phyloP scores from a whole-genome alignment of 2,113 vertebrate species.

The Neofelis nebulosa region DNA sequence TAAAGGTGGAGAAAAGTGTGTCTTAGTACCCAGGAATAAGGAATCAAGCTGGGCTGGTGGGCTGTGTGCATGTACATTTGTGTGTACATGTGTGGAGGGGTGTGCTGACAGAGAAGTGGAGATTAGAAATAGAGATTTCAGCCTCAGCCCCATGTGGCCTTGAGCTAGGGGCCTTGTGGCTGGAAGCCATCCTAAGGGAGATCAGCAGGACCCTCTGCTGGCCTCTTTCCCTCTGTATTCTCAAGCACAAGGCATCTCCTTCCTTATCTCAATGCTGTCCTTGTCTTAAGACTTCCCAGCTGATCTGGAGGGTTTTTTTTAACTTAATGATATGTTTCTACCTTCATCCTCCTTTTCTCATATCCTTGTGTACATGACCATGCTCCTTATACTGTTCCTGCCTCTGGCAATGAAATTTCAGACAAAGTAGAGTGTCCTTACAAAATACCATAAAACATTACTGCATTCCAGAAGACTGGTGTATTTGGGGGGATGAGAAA shows the following conservation, averaged over 20 bases:
- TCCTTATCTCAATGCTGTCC: conserved; percentile 24
- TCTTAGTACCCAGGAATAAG: neutral
- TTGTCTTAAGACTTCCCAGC: conserved; percentile 19
- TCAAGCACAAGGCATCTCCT: neutral
- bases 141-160: neutral
- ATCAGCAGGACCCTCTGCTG: neutral
- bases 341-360: neutral
- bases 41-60: neutral
- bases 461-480: conserved; percentile 53
- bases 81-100: neutral
- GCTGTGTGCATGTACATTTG: neutral
- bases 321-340: neutral
- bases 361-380: neutral
- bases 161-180: neutral
- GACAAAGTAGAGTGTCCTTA: conserved; percentile 40
- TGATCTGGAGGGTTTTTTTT: neutral
- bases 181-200: neutral
- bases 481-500: conserved; percentile 10
- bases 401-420: conserved; percentile 58
- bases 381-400: neutral
- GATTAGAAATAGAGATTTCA: neutral
- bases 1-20: neutral
- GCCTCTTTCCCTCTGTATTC: neutral
- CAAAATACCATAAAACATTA: conserved; percentile 58
- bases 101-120: neutral